Percentiles rank a stretch among this genome's conserved stretches.
These are phyloP conservation scores for Gulo gulo DNA, from an alignment of 2,113 vertebrate genomes.

Conservation along the genomic window DNA sequence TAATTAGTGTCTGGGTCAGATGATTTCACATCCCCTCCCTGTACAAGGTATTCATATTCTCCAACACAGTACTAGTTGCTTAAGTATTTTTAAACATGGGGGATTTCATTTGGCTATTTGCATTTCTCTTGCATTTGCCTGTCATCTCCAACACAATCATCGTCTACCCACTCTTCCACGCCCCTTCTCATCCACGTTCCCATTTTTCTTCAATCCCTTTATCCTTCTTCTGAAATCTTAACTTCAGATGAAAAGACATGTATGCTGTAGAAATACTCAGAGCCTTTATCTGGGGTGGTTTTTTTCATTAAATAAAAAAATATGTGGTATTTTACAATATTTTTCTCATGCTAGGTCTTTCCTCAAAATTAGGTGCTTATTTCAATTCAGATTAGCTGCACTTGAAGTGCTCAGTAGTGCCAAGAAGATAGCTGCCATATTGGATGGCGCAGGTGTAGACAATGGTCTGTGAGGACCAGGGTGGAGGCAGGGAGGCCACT, in stretches of 20 bases:
- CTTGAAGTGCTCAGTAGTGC: background rate
- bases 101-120: background rate
- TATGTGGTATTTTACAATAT: background rate
- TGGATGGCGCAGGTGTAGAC: background rate
- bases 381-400: rapidly evolving
- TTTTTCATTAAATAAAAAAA: background rate
- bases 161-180: background rate
- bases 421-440: rapidly evolving
- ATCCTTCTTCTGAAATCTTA: background rate
- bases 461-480: background rate
- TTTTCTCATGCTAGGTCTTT: background rate
- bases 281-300: background rate
- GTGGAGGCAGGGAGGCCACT: background rate
- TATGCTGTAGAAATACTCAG: background rate
- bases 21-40: background rate
- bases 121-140: background rate
- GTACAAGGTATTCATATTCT: background rate
- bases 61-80: background rate
- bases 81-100: background rate
- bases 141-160: constrained; percentile 8
- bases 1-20: background rate
- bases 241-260: background rate
- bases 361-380: rapidly evolving
- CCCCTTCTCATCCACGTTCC: background rate
- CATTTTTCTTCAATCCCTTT: background rate